Base-by-base conservation (phyloP, 2,797 vertebrate genomes). In the Hephaestus fuliginosus region DNA sequence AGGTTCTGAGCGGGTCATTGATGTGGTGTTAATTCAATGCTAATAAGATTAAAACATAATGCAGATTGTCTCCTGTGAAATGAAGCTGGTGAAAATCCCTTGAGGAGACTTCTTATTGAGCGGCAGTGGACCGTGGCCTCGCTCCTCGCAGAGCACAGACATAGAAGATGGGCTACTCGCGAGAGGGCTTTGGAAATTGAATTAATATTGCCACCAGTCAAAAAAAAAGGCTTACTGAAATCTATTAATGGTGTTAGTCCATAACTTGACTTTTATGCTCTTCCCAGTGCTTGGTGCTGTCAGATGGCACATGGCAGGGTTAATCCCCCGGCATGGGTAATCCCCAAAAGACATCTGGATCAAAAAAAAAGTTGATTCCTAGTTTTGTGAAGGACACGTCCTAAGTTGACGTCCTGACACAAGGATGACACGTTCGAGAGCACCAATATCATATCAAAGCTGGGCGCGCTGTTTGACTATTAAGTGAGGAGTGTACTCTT, bases 221-320 rank as follows among this genome's bases (percentile, higher is more conserved):
- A 33, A 33, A 33, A 74, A 85, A 88, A 84, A 69, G 86, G 89
- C 88, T 94, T 89, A 94, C 76, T 72, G 74, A 89, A 90, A 91
- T 92, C 88, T 92, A 92, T 89, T 93, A 92, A 90, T 88, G 88
- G 79, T 87, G 87, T 94, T 93, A 90, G 88, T 89, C 85, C 86
- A 90, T 88, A 86, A 85, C 83, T 92, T 89, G 90, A 93, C 87
- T 91, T 88, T 82, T 87, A 85, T 86, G 87, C 88, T 92, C 80
- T 81, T 87, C 67, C 65, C 63, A 76, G 75, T 79, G 86, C 72
- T 85, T 62, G 81, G 81, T 25, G 83, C 87, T 85, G 87, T 91
- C 83, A 91, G 78, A 87, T 83, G 85, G 88, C 78, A 87, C 79
- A 88, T 75, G 78, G 69, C 66, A 78, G 82, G 78, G 88, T 87